Evolutionary conservation across 2,888 invertebrate genomes (phyloP), one percentile per base, ranked within the genome.

Genomic region (Pachymerium ferrugineum): DNA sequence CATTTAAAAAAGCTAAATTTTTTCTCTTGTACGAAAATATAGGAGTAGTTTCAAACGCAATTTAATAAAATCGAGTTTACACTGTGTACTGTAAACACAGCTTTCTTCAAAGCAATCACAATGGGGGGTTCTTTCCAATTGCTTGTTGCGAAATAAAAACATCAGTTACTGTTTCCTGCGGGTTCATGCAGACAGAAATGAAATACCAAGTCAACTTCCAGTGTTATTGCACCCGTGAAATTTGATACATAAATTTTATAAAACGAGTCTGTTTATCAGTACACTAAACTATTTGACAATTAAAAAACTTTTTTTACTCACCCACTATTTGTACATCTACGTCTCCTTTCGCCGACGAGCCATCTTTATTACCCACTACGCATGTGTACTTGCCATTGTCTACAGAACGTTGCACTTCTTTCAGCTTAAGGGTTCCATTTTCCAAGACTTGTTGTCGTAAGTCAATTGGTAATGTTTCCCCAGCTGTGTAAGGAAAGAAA

Each of bases 311-410:
- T 54, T 12, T 1, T 19, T 6, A 10, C 95, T 91, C 87, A 97
- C 97, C 96, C 92, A 96, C 94, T 74, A 97, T 94, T 89, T 93
- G 92, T 76, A 97, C 91, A 87, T 94, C 93, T 75, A 97, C 87
- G 31, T 90, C 90, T 80, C 93, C 92, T 76, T 91, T 87, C 47
- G 93, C 93, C 78, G 90, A 92, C 85, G 93, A 94, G 75, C 93
- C 94, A 82, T 94, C 94, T 14, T 90, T 89, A 84, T 95, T 95
- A 82, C 91, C 90, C 29, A 94, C 96, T 31, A 94, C 93, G 83
- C 97, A 97, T 0, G 93, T 93, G 85, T 97, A 97, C 0, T 92
- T 91, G 6, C 96, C 96, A 82, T 95, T 94, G 83, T 97, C 97
- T 76, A 93, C 92, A 80, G 89, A 88, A 69, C 95, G 88, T 84